Base-by-base conservation (phyloP, 2,113 vertebrate species). In the Channa argus region DNA sequence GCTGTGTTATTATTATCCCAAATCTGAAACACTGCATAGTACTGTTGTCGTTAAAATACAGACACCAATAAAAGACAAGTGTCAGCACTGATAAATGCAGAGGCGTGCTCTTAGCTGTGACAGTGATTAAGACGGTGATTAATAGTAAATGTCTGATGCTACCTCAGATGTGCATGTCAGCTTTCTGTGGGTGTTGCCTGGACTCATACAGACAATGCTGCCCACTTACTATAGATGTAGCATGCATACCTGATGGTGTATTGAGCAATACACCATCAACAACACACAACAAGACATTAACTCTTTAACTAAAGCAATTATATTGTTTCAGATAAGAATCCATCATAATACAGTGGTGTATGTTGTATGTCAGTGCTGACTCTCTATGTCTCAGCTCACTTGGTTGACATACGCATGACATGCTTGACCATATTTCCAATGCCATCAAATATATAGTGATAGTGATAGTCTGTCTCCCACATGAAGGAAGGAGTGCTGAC, bases 351-450 rank as follows among this genome's bases (percentile, higher is more conserved):
- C 51, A 74, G 63, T 72, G 71, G 68, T 71, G 49, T 49, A n/a
- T n/a, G 44, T 66, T 73, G 55, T 10, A 58, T 8, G 44, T 59
- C 9, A 34, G 62, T 63, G 70, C 60, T 49, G 52, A 6, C 68
- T 49, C 47, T 77, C 41, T 61, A 33, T 11, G n/a, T n/a, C 5
- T n/a, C 69, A 10, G 14, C 14, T 93, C 72, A 91, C 74, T 92
- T 92, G 68, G 83, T 81, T 3, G 88, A 86, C 89, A 93, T 88
- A 1, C 91, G 88, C 91, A 94, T 92, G 44, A 94, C 90, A 37
- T 94, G 92, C 64, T 94, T 92, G 64, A 94, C 93, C 92, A 94
- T 94, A 46, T 92, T 92, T 65, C 93, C 92, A 53, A 93, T 94
- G 2, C 93, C 92, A 63, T 94, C 92, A 43, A 93, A 94, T 41